Evolutionary conservation across 2,888 invertebrate species (phyloP), one percentile per base, ranked within the genome.

Genomic region (Cynaeus angustus): DNA sequence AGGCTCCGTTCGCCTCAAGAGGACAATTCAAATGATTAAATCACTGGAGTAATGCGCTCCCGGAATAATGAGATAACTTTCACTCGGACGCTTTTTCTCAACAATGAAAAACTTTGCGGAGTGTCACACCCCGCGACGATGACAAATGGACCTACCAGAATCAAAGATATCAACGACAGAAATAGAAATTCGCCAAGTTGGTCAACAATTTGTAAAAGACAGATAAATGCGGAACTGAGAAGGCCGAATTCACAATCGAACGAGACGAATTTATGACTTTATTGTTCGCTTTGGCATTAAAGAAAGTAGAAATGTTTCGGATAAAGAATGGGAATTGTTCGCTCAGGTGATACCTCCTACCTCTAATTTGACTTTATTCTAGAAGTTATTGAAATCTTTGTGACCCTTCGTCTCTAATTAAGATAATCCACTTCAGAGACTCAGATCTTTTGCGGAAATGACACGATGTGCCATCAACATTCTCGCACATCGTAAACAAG

Each of bases 21-120:
- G 77, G 58, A 75, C 72, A 73, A 77, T 77, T 72, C 71, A 64
- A 70, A 74, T 77, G 75, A 77, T 77, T 75, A 75, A 75, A 77
- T 77, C 75, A 73, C 73, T 70, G 66, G 21, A 53, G 61, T 72
- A 73, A 74, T 74, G 72, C 62, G 52, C 59, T 66, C 65, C 67
- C 56, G 67, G 69, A 53, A 69, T 76, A 74, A 76, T 74, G 74
- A 73, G 72, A 70, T 69, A 72, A 72, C 72, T 74, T 58, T 48
- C 55, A 55, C 43, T 43, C 43, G 55, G 37, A 55, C 46, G 48
- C 46, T 38, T 62, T 68, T 68, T 67, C 53, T 14, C 21, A 62
- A 67, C 52, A 67, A 67, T 48, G 61, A 61, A 61, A 61, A 61
- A 56, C 12, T 61, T 61, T 33, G 61, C 30, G 33, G 46, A 48